phyloP scores from a whole-genome alignment of 2,888 invertebrate genomes.

The Hololepta plana region DNA sequence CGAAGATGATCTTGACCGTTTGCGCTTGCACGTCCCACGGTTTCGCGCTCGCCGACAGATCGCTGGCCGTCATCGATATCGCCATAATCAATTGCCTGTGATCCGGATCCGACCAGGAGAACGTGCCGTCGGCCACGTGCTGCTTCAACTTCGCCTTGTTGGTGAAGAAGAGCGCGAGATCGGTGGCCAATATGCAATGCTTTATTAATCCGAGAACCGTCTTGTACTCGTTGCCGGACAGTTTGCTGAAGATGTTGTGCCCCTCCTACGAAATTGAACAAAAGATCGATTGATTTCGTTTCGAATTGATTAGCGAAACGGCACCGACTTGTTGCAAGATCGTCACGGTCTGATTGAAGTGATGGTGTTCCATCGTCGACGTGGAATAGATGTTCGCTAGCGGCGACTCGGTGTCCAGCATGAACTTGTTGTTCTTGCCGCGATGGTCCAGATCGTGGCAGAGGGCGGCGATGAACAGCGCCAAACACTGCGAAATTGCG shows the following conservation, averaged over 20 bases:
- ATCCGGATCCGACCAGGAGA: conserved; percentile 44
- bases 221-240: conserved; percentile 55
- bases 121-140: conserved; percentile 33
- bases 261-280: conserved; percentile 42
- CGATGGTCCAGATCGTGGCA: conserved; percentile 79
- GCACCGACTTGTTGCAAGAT: conserved; percentile 53
- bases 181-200: conserved; percentile 73
- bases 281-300: conserved; percentile 5
- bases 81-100: conserved; percentile 57
- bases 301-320: not conserved
- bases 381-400: conserved; percentile 72
- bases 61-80: conserved; percentile 68
- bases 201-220: conserved; percentile 56
- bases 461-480: conserved; percentile 60
- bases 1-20: conserved; percentile 63
- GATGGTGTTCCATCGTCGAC: conserved; percentile 75
- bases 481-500: conserved; percentile 37
- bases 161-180: conserved; percentile 63
- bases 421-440: conserved; percentile 74
- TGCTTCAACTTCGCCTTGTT: conserved; percentile 45
- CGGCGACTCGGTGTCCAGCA: conserved; percentile 67
- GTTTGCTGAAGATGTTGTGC: conserved; percentile 65
- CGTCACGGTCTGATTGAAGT: conserved; percentile 75
- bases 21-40: conserved; percentile 68
- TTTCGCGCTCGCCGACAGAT: conserved; percentile 68